phyloP scores from a whole-genome alignment of 2,888 invertebrate genomes.

The Megastigmus dorsalis region DNA sequence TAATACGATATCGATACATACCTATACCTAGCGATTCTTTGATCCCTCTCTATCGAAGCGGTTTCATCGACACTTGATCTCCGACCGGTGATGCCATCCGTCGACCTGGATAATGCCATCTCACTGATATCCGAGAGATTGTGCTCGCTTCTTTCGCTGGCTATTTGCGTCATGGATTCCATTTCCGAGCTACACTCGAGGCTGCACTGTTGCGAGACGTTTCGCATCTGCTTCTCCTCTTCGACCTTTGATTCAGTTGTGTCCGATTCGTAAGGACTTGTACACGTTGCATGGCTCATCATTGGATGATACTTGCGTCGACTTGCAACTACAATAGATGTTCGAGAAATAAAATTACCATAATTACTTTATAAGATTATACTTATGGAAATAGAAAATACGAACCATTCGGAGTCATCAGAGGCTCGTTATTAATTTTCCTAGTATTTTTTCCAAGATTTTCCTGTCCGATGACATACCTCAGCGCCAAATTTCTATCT shows the following conservation, averaged over 20 bases:
- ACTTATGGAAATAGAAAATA: not conserved
- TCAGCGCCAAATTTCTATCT: slow-evolving; percentile 66
- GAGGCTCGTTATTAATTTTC: slow-evolving; percentile 42
- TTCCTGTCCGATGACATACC: slow-evolving; percentile 74
- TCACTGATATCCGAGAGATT: slow-evolving; percentile 70
- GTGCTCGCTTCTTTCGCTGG: slow-evolving; percentile 70
- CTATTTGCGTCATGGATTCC: slow-evolving; percentile 67
- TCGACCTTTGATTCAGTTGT: slow-evolving; percentile 64
- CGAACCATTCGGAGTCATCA: slow-evolving; percentile 33
- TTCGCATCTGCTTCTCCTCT: slow-evolving; percentile 76
- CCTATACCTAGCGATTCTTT: slow-evolving; percentile 39
- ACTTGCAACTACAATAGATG: slow-evolving; percentile 1
- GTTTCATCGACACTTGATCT: slow-evolving; percentile 60
- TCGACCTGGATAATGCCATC: slow-evolving; percentile 55
- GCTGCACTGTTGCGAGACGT: slow-evolving; percentile 83
- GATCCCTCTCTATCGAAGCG: slow-evolving; percentile 48
- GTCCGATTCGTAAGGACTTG: slow-evolving; percentile 66
- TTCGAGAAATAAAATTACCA: slow-evolving; percentile 16
- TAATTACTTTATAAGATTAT: not conserved
- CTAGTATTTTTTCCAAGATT: slow-evolving; percentile 57
- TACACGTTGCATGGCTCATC: slow-evolving; percentile 52
- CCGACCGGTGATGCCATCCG: slow-evolving; percentile 52
- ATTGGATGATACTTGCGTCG: slow-evolving; percentile 53
- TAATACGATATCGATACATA: not conserved
- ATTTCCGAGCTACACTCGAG: slow-evolving; percentile 81